phyloP scores from a whole-genome alignment of 2,888 invertebrate species.

The Ectemnius cavifrons region DNA sequence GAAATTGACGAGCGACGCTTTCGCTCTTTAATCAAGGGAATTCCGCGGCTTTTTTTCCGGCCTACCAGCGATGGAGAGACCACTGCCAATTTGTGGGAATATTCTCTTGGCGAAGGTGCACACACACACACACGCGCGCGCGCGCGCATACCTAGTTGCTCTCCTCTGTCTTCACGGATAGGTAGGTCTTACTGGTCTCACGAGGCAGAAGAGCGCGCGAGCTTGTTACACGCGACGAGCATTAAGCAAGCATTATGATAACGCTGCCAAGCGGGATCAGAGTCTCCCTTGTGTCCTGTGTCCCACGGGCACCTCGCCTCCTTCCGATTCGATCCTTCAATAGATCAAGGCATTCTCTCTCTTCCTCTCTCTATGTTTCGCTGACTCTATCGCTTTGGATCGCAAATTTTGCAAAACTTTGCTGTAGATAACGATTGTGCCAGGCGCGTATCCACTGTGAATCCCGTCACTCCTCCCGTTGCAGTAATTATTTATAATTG shows the following conservation, averaged over 20 bases:
- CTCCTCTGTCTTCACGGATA: conserved; percentile 36
- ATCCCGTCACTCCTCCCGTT: no score
- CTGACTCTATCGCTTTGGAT: no score
- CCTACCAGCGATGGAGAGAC: conserved; percentile 16
- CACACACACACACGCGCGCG: neutral
- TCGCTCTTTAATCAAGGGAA: conserved; percentile 1
- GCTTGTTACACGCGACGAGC: conserved; percentile 70
- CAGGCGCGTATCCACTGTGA: no score
- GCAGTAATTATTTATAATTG: no score
- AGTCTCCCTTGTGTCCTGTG: conserved; percentile 59
- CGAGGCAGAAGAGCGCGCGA: conserved; percentile 52
- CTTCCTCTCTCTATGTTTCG: no score
- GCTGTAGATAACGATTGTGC: no score
- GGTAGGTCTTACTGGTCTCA: conserved; percentile 74
- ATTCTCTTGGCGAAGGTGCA: conserved; percentile 46
- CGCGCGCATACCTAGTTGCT: conserved; percentile 20
- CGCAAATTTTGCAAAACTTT: no score
- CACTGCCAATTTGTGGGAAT: conserved; percentile 62
- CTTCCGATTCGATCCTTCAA: neutral
- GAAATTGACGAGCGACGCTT: neutral
- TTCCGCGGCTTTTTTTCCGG: conserved; percentile 20
- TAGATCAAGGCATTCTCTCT: no score
- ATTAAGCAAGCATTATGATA: conserved; percentile 70
- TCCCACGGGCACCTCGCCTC: conserved; percentile 51
- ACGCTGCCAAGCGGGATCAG: conserved; percentile 49